These are phyloP conservation scores for Caenorhabditis sulstoni DNA, from an alignment of 2,888 invertebrate species.

Conservation along the genomic window DNA sequence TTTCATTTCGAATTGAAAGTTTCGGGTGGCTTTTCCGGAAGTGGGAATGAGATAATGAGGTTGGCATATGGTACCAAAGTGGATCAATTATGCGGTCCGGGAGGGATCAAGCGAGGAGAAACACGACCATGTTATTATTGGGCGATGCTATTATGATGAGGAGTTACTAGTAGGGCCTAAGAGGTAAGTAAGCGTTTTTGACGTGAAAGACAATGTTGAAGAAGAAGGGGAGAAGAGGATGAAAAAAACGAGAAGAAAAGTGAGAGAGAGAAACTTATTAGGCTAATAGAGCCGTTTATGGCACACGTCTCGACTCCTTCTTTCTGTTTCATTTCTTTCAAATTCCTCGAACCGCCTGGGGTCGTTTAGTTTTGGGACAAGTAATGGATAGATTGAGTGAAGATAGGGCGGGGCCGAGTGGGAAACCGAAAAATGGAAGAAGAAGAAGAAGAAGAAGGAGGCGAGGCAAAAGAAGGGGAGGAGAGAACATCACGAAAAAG, in stretches of 20 bases:
- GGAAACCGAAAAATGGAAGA: slow-evolving; percentile 7
- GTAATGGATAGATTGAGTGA: slow-evolving; percentile 59
- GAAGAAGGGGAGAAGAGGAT: not conserved
- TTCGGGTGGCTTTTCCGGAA: slow-evolving; percentile 7
- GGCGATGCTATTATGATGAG: slow-evolving; percentile 44
- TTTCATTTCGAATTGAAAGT: slow-evolving; percentile 7
- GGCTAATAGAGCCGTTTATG: slow-evolving; percentile 25
- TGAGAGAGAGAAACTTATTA: slow-evolving; percentile 13
- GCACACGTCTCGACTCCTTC: not conserved
- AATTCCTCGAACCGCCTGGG: slow-evolving; percentile 23
- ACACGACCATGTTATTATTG: slow-evolving; percentile 46
- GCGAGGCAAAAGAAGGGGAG: slow-evolving; percentile 16
- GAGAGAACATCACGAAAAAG: slow-evolving; percentile 58
- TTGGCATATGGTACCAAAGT: slow-evolving; percentile 57
- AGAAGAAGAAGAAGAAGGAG: slow-evolving; percentile 46
- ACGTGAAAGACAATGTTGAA: too few relatives aligned
- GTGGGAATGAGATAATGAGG: slow-evolving; percentile 38
- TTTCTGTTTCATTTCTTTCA: slow-evolving; percentile 8
- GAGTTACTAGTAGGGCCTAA: slow-evolving; percentile 29
- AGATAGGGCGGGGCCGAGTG: slow-evolving; percentile 37
- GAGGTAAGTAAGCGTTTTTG: not conserved
- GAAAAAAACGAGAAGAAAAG: slow-evolving; percentile 1
- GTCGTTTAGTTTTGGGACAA: slow-evolving; percentile 54
- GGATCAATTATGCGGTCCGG: slow-evolving; percentile 49
- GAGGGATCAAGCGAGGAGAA: slow-evolving; percentile 42